Conservation (phyloP, 2,113 vertebrate genomes). For the Phaethon lepturus region DNA sequence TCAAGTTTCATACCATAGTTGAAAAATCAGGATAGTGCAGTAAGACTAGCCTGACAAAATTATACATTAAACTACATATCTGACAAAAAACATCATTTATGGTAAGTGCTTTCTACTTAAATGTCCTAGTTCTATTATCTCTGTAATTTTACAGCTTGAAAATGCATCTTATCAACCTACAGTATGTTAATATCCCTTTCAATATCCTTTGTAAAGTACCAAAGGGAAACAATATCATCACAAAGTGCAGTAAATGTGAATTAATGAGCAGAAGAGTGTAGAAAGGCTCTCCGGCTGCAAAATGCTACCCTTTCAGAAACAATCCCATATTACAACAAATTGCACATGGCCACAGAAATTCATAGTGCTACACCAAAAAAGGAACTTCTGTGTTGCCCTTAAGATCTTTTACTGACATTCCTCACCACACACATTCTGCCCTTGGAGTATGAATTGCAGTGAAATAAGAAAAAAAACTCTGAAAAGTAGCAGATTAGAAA, state of each 20-base stretch:
- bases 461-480: background rate
- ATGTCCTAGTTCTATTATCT: background rate
- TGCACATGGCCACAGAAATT: background rate
- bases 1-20: background rate
- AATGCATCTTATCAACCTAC: background rate
- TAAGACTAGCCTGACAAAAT: background rate
- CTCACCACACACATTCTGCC: background rate
- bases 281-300: background rate
- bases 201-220: background rate
- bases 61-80: background rate
- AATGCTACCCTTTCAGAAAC: background rate
- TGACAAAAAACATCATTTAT: background rate
- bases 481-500: background rate
- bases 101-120: background rate
- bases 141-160: background rate
- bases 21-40: background rate
- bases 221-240: background rate
- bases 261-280: background rate
- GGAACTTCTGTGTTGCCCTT: rapidly evolving
- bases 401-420: background rate
- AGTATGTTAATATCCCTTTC: background rate
- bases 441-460: background rate
- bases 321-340: background rate
- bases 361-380: background rate
- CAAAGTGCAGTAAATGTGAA: background rate